Conservation (phyloP, 2,797 vertebrate species). For the Cygnus olor region DNA sequence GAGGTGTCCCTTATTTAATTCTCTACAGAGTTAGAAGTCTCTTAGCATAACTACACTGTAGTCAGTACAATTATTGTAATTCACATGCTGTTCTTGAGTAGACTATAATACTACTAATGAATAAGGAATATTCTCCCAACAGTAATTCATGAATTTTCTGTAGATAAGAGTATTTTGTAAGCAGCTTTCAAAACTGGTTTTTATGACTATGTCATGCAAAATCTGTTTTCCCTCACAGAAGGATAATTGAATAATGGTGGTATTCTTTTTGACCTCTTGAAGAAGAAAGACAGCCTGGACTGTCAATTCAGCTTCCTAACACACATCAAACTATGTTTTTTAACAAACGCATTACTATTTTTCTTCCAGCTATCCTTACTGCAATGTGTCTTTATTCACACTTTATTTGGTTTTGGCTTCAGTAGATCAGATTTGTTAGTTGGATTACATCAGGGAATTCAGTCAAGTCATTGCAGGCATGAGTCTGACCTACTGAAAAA, state of each 20-base stretch:
- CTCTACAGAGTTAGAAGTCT: background rate
- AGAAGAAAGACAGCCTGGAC: background rate
- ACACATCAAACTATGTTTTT: background rate
- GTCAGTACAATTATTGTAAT: conserved; percentile 37
- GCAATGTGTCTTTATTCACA: background rate
- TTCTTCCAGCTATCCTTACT: conserved; percentile 32
- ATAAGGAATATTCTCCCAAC: background rate
- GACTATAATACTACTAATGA: conserved; percentile 5
- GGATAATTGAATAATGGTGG: background rate
- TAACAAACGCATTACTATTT: conserved; percentile 27
- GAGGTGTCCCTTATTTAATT: conserved; percentile 40
- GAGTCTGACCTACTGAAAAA: background rate
- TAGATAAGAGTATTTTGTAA: conserved; percentile 18
- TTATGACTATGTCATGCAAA: conserved; percentile 8
- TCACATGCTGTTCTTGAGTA: background rate
- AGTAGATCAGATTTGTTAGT: conserved; percentile 37
- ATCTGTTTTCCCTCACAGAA: conserved; percentile 16
- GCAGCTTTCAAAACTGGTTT: conserved; percentile 46
- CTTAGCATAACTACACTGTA: background rate
- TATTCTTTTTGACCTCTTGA: background rate
- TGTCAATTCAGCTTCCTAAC: conserved; percentile 5
- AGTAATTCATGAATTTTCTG: background rate
- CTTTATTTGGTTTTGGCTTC: background rate
- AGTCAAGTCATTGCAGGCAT: conserved; percentile 2
- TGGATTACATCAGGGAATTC: conserved; percentile 52